Evolutionary conservation across 1,140 invertebrate species (phyloP).

Genomic region (Choristoneura fumiferana): DNA sequence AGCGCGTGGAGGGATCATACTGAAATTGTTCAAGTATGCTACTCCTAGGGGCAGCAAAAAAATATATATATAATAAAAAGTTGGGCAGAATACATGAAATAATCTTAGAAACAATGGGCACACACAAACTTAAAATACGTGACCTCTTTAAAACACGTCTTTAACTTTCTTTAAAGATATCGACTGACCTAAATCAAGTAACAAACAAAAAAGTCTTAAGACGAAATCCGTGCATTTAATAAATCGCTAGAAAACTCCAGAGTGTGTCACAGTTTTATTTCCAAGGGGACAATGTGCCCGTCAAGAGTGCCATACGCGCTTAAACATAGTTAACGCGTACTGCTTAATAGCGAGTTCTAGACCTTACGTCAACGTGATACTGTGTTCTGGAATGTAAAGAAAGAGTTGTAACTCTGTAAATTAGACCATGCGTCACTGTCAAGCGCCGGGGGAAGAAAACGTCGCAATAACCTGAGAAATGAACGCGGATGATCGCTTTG

Average conservation of each 20-base stretch:
- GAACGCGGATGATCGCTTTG: constrained; percentile 60
- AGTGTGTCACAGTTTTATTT: constrained; percentile 51
- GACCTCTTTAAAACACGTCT: no score
- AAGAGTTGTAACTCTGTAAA: constrained; percentile 49
- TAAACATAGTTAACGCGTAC: constrained; percentile 30
- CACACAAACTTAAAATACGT: no score
- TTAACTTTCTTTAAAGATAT: no score
- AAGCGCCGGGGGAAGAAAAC: constrained; percentile 38
- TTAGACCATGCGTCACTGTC: constrained; percentile 71
- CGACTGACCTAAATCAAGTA: no score
- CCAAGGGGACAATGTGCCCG: constrained; percentile 52
- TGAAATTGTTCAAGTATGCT: no score
- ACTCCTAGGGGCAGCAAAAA: no score
- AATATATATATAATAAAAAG: no score
- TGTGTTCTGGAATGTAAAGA: constrained; percentile 24
- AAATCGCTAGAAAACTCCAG: constrained; percentile 44
- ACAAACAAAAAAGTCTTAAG: neutral
- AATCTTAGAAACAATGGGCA: no score
- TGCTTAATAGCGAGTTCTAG: constrained; percentile 28
- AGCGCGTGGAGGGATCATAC: no score
- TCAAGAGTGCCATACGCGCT: constrained; percentile 45
- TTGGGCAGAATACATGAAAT: no score
- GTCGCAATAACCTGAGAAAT: constrained; percentile 67
- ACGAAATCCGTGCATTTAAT: constrained; percentile 22
- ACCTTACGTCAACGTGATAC: constrained; percentile 35